Evolutionary conservation across 2,888 invertebrate genomes (phyloP).

Genomic region (Dynastes maya): DNA sequence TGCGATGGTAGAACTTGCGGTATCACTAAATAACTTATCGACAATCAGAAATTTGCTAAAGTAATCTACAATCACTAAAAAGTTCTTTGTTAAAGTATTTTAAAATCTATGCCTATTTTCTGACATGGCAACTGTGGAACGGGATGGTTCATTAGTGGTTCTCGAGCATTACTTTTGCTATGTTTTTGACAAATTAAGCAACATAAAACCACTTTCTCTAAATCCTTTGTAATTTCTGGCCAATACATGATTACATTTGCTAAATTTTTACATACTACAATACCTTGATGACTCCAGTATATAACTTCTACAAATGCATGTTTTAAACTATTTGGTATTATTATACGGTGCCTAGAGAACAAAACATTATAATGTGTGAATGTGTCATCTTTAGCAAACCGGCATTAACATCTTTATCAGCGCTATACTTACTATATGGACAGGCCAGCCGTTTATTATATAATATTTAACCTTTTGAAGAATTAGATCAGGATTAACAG

Average conservation of each 20-base stretch:
- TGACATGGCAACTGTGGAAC: conserved; percentile 54
- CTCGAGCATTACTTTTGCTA: conserved; percentile 43
- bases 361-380: too few relatives aligned
- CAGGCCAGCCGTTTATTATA: conserved; percentile 43
- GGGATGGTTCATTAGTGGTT: conserved; percentile 53
- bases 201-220: conserved; percentile 22
- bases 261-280: conserved; percentile 50
- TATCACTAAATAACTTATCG: conserved; percentile 51
- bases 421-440: conserved; percentile 30
- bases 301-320: conserved; percentile 41
- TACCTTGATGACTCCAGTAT: conserved; percentile 41
- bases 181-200: conserved; percentile 49
- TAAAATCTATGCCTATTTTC: conserved; percentile 50
- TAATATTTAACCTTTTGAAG: conserved; percentile 42
- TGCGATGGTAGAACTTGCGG: conserved; percentile 49
- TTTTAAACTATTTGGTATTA: conserved; percentile 44
- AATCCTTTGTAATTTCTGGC: conserved; percentile 52
- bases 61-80: conserved; percentile 56
- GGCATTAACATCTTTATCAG: conserved; percentile 30
- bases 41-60: conserved; percentile 59
- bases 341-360: background rate
- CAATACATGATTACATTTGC: conserved; percentile 59
- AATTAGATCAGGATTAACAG: conserved; percentile 30
- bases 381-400: conserved; percentile 30
- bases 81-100: conserved; percentile 55